Conservation (phyloP, 2,888 invertebrate species). For the Germaria angustata region DNA sequence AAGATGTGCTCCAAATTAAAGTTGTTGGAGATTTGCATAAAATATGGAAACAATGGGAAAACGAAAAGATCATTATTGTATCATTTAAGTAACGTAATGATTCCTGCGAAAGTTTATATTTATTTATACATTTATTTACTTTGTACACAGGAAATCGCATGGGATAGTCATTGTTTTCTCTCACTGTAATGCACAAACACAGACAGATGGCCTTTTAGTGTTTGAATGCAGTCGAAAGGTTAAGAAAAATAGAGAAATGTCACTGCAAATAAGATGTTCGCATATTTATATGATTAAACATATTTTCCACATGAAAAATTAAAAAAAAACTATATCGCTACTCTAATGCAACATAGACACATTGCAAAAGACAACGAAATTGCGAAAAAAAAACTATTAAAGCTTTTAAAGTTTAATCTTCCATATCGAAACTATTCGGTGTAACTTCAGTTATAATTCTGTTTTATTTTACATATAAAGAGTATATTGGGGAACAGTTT, state of each 20-base stretch:
- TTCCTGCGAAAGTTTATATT: constrained; percentile 51
- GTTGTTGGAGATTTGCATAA: not conserved
- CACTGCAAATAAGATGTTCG: constrained; percentile 62
- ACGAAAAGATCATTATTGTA: constrained; percentile 33
- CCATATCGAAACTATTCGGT: too few relatives aligned
- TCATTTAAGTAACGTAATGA: constrained; percentile 48
- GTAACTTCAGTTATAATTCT: too few relatives aligned
- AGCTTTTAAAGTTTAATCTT: too few relatives aligned
- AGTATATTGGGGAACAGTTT: too few relatives aligned
- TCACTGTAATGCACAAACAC: constrained; percentile 30
- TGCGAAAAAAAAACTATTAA: too few relatives aligned
- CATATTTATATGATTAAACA: constrained; percentile 70
- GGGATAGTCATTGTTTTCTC: not conserved
- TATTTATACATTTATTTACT: too few relatives aligned
- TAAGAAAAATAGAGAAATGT: constrained; percentile 40
- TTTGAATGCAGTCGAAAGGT: not conserved
- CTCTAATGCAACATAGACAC: too few relatives aligned
- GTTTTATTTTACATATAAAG: too few relatives aligned
- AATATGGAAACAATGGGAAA: not conserved
- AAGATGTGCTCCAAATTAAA: not conserved
- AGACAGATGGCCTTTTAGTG: constrained; percentile 32
- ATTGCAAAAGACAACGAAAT: too few relatives aligned
- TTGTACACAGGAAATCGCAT: not conserved
- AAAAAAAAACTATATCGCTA: constrained; percentile 40
- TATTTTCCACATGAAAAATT: constrained; percentile 63